phyloP scores from a whole-genome alignment of 2,888 invertebrate species.

The Halictus quadricinctus region DNA sequence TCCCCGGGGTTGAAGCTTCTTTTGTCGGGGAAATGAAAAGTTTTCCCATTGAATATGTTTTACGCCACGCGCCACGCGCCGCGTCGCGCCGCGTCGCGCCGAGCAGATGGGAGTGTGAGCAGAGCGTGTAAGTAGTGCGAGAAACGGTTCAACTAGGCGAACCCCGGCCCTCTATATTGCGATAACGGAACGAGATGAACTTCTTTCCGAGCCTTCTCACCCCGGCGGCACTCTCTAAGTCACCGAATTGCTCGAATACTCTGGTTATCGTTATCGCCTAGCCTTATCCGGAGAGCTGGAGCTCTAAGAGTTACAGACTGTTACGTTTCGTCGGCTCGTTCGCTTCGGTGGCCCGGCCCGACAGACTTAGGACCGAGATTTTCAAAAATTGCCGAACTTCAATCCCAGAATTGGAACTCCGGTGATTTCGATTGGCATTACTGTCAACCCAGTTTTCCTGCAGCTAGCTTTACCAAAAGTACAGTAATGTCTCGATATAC shows the following conservation, averaged over 20 bases:
- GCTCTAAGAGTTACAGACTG: neutral
- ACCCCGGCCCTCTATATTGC: neutral
- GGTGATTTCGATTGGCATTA: neutral
- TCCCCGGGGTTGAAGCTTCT: slow-evolving; percentile 58
- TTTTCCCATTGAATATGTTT: slow-evolving; percentile 68
- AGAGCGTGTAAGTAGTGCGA: neutral
- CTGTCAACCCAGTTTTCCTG: neutral
- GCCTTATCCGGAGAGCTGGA: neutral
- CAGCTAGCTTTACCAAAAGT: neutral
- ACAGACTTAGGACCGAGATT: neutral
- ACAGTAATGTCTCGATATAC: neutral
- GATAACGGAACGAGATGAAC: slow-evolving; percentile 8
- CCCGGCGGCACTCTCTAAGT: neutral
- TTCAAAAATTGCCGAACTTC: neutral
- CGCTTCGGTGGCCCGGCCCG: neutral
- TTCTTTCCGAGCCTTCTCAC: slow-evolving; percentile 1
- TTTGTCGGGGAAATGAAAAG: slow-evolving; percentile 69
- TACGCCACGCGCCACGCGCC: slow-evolving; percentile 42
- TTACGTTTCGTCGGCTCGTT: neutral
- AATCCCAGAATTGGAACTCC: neutral
- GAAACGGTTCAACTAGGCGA: slow-evolving; percentile 32
- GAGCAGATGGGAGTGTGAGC: neutral
- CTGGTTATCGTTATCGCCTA: neutral
- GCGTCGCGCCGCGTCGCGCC: neutral
- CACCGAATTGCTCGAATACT: neutral